These are phyloP conservation scores for Shinisaurus crocodilurus DNA, from an alignment of 2,113 vertebrate species.

Conservation along the genomic window DNA sequence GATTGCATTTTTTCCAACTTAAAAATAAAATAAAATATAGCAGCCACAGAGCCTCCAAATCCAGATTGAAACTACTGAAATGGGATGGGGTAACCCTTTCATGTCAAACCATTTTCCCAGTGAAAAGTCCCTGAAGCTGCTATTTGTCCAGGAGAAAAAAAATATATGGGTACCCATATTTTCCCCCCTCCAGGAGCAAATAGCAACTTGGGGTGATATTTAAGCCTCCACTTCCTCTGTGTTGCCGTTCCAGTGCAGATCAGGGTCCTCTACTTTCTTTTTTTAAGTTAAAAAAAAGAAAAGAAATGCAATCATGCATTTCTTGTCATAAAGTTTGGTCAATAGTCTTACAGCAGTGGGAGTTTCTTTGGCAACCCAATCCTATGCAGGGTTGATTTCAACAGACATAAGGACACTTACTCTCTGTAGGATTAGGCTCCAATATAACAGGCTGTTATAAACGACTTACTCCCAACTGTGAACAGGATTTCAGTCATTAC, in stretches of 20 bases:
- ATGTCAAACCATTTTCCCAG: background rate
- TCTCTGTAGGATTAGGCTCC: background rate
- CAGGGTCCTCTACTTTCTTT: background rate
- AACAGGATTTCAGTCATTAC: background rate
- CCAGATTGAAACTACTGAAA: background rate
- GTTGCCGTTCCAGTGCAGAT: background rate
- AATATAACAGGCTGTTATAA: background rate
- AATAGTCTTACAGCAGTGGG: background rate
- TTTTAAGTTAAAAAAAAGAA: background rate
- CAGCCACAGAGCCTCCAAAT: background rate
- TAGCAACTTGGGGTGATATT: too few relatives aligned
- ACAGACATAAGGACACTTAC: background rate
- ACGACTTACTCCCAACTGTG: background rate
- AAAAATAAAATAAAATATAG: too few relatives aligned
- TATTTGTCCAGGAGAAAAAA: background rate
- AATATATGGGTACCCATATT: too few relatives aligned
- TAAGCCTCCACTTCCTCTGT: background rate
- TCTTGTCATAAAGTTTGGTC: background rate
- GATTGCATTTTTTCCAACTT: too few relatives aligned
- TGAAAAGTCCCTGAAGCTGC: background rate
- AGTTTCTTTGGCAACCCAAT: background rate
- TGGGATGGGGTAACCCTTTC: background rate
- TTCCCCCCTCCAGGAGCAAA: too few relatives aligned
- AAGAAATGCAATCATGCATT: background rate
- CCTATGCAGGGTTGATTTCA: background rate